Base-by-base conservation (phyloP, 2,797 vertebrate species). In the Poeciliopsis paucimaculata region DNA sequence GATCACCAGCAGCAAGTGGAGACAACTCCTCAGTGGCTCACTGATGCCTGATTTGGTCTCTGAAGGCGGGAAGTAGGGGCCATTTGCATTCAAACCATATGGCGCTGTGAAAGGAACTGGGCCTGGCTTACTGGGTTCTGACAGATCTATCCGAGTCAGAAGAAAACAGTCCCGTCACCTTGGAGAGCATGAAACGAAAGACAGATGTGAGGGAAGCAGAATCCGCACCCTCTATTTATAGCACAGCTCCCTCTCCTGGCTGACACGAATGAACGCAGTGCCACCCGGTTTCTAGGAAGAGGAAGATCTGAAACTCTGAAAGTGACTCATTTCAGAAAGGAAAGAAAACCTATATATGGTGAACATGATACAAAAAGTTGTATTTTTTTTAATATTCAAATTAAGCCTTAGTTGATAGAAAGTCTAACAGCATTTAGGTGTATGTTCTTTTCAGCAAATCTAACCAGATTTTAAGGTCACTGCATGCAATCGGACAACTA, bases 171-270 rank as follows among this genome's bases (percentile, higher is more conserved):
- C 0, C 75, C 28, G 47, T 55, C 26, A 39, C 73, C 41, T 36
- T 46, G 70, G 15, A 79, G 77, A 79, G 53, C 72, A 84, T 7
- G 41, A 70, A 80, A 10, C 39, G 2, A 47, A 51, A 77, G 8
- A 55, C 8, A 68, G n/a, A 76, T 5, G 36, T 12, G 31, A 28
- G 0, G 75, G 31, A 46, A 66, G 20, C 15, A 9, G n/a, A 39
- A 15, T 11, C 28, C 36, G n/a, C 16, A 26, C 72, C 6, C 66
- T 83, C 85, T 90, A 89, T 90, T 89, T 81, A 88, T 88, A 90
- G 84, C 87, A 88, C 88, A 92, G 92, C 93, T 75, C 90, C 93
- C 92, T 91, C 94, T 94, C 43, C 87, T 93, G 94, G 93, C 75
- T 79, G 82, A 77, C 81, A 73, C 1, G 45, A 76, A 60, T 64